Base-by-base conservation (phyloP, 1,140 invertebrate genomes). In the Whitmania pigra region DNA sequence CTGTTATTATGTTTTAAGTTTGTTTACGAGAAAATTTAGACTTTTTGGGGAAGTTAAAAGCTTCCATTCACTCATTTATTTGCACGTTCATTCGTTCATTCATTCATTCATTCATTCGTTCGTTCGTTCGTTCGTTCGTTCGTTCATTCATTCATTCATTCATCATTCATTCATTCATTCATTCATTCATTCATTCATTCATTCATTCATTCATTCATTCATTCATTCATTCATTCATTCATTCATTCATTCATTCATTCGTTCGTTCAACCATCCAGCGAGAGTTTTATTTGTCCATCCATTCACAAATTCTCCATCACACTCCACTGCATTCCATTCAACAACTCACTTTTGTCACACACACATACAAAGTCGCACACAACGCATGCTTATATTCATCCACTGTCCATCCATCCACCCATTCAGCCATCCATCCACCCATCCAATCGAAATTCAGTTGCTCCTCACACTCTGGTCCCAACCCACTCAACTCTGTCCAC, bases 21-120 rank as follows among this genome's bases (percentile, higher is more conserved):
- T 17, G 9, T 11, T 49, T 49, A 4, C 43, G 11, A 49, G 43
- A 49, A 49, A 49, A 15, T 15, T 3, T 49, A 0, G 2, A 49
- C 43, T 49, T 49, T 17, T 49, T 49, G 43, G 11, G 9, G 43
- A 49, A 11, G 43, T 49, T 49, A 49, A 49, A 49, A 49, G 43
- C 43, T 49, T 17, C 43, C 43, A 49, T 49, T 49, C 43, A 49
- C 15, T 49, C 3, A 11, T 49, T 63, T 63, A 63, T 25, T 63
- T 63, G 29, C 25, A 57, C 20, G 9, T 3, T 25, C 54, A 57
- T 57, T 57, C 54, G 9, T 57, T 20, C 54, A 57, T 57, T 57
- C 54, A 20, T 57, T 57, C 54, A 57, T 57, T 57, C 54, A n/a
- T 57, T 57, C 54, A 57, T 57, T 57, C 54, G 9, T 25, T 57